These are phyloP conservation scores for Mongoloraphidia duomilia DNA, from an alignment of 2,888 invertebrate species.

Conservation along the genomic window DNA sequence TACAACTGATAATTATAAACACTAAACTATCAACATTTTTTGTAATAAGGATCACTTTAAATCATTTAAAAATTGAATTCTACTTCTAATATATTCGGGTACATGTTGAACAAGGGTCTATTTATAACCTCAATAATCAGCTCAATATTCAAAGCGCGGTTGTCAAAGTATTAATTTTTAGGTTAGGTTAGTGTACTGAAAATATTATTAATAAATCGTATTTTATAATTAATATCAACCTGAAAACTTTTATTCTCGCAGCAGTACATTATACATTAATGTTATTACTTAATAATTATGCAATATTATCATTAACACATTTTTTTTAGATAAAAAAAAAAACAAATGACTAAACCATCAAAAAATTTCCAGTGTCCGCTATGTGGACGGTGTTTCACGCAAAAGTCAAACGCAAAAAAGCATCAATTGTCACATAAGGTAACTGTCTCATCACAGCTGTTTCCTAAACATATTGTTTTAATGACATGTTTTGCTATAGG, in stretches of 20 bases:
- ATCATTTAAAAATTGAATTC: too few relatives aligned
- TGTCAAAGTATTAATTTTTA: too few relatives aligned
- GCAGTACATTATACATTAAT: background rate
- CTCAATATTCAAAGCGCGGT: too few relatives aligned
- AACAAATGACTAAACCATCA: background rate
- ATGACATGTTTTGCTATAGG: conserved; percentile 5
- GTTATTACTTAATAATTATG: background rate
- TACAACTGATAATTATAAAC: too few relatives aligned
- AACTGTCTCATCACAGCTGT: background rate
- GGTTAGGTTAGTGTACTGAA: too few relatives aligned
- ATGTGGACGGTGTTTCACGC: background rate
- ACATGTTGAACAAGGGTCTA: too few relatives aligned
- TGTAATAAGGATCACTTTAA: too few relatives aligned
- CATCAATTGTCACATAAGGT: background rate
- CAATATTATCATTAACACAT: background rate
- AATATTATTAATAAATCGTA: too few relatives aligned
- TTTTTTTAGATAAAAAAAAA: too few relatives aligned
- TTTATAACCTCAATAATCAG: too few relatives aligned
- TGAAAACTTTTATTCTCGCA: background rate
- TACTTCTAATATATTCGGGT: too few relatives aligned
- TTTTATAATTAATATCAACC: background rate
- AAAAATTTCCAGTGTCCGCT: background rate
- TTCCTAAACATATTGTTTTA: background rate
- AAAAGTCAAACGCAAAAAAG: background rate
- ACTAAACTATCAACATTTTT: too few relatives aligned